A percentile compares a stretch with the other conserved stretches of the same genome.
Evolutionary conservation across 2,113 vertebrate species (phyloP).

Genomic region (Psettodes erumei): DNA sequence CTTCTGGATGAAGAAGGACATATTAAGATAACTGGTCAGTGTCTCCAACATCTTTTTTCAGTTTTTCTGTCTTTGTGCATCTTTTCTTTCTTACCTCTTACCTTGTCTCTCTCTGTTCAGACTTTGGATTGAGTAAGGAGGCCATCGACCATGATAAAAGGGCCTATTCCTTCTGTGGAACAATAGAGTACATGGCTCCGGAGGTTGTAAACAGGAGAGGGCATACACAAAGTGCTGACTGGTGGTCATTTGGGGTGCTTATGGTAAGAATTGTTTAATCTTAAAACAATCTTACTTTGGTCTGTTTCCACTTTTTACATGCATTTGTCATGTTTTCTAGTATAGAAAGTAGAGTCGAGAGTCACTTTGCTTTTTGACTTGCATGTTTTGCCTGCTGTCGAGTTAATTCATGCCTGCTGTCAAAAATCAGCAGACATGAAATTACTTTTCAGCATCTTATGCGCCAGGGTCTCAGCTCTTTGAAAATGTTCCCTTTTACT

Average conservation of each 20-base stretch:
- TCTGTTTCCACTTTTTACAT: not conserved
- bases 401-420: not conserved
- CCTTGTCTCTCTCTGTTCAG: conserved; percentile 70
- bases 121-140: conserved; percentile 97
- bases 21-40: conserved; percentile 95
- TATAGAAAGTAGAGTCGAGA: too few species aligned
- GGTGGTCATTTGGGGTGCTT: conserved; percentile 97
- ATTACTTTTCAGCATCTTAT: conserved; percentile 9
- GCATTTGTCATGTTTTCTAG: not conserved
- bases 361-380: not conserved
- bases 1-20: conserved; percentile 97
- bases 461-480: conserved; percentile 13
- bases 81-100: not conserved
- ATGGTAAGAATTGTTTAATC: conserved; percentile 84
- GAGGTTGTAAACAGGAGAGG: conserved; percentile 96
- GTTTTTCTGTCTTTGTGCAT: not conserved
- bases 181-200: conserved; percentile 97
- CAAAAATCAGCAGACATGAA: not conserved
- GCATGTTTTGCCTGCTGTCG: conserved; percentile 11
- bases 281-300: not conserved
- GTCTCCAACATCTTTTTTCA: not conserved
- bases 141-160: conserved; percentile 95
- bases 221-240: conserved; percentile 95
- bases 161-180: conserved; percentile 96
- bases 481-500: conserved; percentile 17